Evolutionary conservation across 2,797 vertebrate species (phyloP).

Genomic region (Cynodonichthys magdalenae): DNA sequence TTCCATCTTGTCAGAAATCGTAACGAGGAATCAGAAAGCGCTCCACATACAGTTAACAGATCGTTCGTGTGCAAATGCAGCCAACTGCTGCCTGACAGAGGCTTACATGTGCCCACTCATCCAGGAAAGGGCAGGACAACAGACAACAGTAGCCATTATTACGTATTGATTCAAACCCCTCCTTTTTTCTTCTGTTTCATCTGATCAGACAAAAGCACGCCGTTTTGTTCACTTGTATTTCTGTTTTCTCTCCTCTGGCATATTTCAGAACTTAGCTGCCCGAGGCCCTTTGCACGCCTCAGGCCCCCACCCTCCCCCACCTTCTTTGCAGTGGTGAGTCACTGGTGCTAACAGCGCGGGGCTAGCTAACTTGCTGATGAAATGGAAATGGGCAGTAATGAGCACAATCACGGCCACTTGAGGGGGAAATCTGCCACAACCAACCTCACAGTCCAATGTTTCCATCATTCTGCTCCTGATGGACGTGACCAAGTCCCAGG

Average conservation of each 20-base stretch:
- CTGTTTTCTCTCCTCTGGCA: constrained; percentile 64
- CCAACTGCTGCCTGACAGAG: constrained; percentile 24
- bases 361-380: constrained; percentile 90
- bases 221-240: constrained; percentile 20
- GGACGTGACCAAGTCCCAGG: constrained; percentile 65
- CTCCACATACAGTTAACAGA: constrained; percentile 27
- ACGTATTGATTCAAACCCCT: constrained; percentile 92
- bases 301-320: constrained; percentile 44
- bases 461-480: constrained; percentile 59
- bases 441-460: constrained; percentile 50
- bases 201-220: constrained; percentile 62
- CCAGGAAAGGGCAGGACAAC: constrained; percentile 85
- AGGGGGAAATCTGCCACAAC: constrained; percentile 63
- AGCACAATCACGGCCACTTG: constrained; percentile 88
- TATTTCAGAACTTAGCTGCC: constrained; percentile 66
- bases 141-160: constrained; percentile 88
- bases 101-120: constrained; percentile 69
- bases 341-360: constrained; percentile 61
- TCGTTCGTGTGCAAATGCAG: constrained; percentile 41
- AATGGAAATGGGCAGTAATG: constrained; percentile 95
- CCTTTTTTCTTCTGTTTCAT: constrained; percentile 69
- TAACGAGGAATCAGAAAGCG: background rate
- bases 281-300: constrained; percentile 60
- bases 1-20: background rate
- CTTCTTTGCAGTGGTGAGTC: constrained; percentile 87